Conservation (phyloP, 2,888 invertebrate genomes). For the Drosophila peninsularis region DNA sequence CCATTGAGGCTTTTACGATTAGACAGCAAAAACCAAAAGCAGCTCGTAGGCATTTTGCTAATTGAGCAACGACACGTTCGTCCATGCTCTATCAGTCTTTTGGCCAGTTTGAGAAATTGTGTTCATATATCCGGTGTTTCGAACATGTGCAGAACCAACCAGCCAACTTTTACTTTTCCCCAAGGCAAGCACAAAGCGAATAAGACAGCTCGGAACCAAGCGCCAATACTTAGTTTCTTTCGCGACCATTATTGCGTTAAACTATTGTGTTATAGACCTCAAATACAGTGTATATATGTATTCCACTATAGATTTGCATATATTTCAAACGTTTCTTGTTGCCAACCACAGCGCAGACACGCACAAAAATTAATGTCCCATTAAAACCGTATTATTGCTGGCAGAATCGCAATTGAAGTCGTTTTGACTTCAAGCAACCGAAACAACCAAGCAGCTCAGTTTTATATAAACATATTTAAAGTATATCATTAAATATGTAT, state of each 20-base stretch:
- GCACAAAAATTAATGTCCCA: conserved; percentile 26
- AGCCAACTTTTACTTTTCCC: conserved; percentile 71
- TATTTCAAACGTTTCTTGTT: conserved; percentile 40
- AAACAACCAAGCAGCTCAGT: too few species aligned
- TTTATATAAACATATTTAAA: too few species aligned
- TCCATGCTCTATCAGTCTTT: conserved; percentile 30
- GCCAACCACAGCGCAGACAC: conserved; percentile 23
- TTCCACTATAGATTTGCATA: conserved; percentile 24
- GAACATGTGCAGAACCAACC: conserved; percentile 69
- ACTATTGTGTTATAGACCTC: conserved; percentile 27
- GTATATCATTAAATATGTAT: too few species aligned
- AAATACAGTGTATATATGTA: conserved; percentile 31
- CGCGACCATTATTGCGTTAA: conserved; percentile 56
- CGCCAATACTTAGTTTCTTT: conserved; percentile 38
- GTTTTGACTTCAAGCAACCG: too few species aligned
- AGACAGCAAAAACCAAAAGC: conserved; percentile 31
- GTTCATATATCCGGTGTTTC: conserved; percentile 74
- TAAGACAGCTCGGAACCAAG: conserved; percentile 44
- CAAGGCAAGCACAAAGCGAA: conserved; percentile 20
- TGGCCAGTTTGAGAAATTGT: conserved; percentile 67
- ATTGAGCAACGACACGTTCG: conserved; percentile 74
- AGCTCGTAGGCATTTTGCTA: conserved; percentile 70
- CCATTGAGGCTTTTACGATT: conserved; percentile 52
- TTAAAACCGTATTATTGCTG: conserved; percentile 9
- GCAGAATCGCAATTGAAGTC: neutral